A percentile compares a stretch with the other conserved stretches of the same genome.
Evolutionary conservation across 2,888 invertebrate species (phyloP).

Genomic region (Itoplectis maculator): DNA sequence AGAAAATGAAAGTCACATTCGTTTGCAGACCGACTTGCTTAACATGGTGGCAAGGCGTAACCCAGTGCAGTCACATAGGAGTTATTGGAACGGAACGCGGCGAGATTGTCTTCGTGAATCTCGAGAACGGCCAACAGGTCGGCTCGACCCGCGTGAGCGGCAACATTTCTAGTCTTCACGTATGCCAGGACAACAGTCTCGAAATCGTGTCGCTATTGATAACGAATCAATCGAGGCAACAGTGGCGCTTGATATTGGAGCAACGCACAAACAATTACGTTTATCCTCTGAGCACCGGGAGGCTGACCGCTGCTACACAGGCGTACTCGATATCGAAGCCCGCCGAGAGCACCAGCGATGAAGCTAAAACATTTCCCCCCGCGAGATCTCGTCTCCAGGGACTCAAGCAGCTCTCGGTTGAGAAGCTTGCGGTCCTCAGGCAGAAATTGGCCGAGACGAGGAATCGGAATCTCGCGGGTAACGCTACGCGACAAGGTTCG

Average conservation of each 20-base stretch:
- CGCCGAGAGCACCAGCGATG: slow-evolving; percentile 78
- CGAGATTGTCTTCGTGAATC: slow-evolving; percentile 89
- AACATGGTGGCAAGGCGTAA: slow-evolving; percentile 83
- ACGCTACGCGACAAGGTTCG: slow-evolving; percentile 72
- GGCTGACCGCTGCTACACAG: slow-evolving; percentile 54
- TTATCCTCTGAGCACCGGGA: slow-evolving; percentile 86
- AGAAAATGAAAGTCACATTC: background rate
- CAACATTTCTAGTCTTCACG: slow-evolving; percentile 87
- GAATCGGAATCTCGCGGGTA: slow-evolving; percentile 77
- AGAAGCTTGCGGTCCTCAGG: slow-evolving; percentile 88
- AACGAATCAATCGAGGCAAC: slow-evolving; percentile 90
- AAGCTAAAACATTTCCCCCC: slow-evolving; percentile 80
- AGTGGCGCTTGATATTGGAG: slow-evolving; percentile 93
- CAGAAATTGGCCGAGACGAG: slow-evolving; percentile 87
- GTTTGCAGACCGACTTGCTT: slow-evolving; percentile 80
- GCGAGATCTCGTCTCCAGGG: slow-evolving; percentile 87
- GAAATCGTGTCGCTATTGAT: slow-evolving; percentile 89
- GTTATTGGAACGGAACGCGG: slow-evolving; percentile 85
- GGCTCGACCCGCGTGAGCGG: slow-evolving; percentile 89
- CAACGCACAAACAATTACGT: slow-evolving; percentile 91
- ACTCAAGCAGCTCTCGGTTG: slow-evolving; percentile 89
- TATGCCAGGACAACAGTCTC: slow-evolving; percentile 90
- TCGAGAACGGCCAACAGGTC: slow-evolving; percentile 89
- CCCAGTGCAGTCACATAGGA: slow-evolving; percentile 80
- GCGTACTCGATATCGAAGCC: slow-evolving; percentile 57